Evolutionary conservation across 2,888 invertebrate species (phyloP).

Genomic region (Papilio gigon): DNA sequence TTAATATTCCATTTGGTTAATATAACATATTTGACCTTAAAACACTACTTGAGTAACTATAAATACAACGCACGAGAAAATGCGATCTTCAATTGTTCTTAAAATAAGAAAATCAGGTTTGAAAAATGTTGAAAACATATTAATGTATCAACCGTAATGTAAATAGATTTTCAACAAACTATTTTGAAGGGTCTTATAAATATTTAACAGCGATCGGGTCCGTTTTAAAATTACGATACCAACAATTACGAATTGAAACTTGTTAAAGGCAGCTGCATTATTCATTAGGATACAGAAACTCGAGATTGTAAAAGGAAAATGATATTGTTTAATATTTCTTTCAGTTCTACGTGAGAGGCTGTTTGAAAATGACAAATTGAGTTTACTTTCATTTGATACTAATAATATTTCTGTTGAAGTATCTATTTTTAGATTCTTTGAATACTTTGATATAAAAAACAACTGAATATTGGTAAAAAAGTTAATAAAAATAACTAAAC

Average conservation of each 20-base stretch:
- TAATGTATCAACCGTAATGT: not conserved
- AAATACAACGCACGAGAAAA: too few species aligned
- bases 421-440: not conserved
- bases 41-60: too few species aligned
- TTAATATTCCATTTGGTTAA: too few species aligned
- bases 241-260: constrained; percentile 24
- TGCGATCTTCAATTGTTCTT: not conserved
- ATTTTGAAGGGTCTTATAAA: not conserved
- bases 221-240: constrained; percentile 13
- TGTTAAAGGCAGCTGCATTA: constrained; percentile 27
- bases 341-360: not conserved
- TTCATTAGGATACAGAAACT: constrained; percentile 27
- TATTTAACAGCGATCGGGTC: not conserved
- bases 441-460: not conserved
- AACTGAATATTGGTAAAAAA: not conserved
- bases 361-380: constrained; percentile 27
- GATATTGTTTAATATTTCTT: constrained; percentile 32
- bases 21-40: too few species aligned
- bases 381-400: not conserved
- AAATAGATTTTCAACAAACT: constrained; percentile 3
- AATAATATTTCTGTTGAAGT: not conserved
- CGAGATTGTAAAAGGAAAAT: constrained; percentile 33
- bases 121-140: not conserved
- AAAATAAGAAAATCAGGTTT: not conserved
- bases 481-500: not conserved